These are phyloP conservation scores for Nephrocerus scutellatus DNA, from an alignment of 2,888 invertebrate species.

Conservation along the genomic window DNA sequence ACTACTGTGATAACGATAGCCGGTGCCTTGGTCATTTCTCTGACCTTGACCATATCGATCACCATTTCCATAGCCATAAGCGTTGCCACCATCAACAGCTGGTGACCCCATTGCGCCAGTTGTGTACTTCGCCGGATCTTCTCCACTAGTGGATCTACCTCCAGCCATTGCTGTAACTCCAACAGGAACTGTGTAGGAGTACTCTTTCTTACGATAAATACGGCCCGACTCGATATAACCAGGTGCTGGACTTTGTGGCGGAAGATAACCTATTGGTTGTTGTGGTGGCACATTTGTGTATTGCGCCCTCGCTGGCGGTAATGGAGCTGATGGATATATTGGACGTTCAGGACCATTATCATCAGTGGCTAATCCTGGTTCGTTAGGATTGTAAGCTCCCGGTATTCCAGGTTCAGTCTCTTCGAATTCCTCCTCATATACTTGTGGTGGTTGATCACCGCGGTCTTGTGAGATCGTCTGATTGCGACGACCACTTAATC, in stretches of 20 bases:
- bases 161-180: constrained; percentile 9
- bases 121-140: not conserved
- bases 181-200: constrained; percentile 23
- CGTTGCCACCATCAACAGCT: constrained; percentile 1
- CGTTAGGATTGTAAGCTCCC: constrained; percentile 21
- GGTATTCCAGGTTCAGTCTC: constrained; percentile 39
- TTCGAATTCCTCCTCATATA: constrained; percentile 37
- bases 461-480: constrained; percentile 38
- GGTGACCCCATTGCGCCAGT: not conserved
- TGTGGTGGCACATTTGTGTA: constrained; percentile 12
- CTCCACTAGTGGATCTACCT: constrained; percentile 5
- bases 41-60: constrained; percentile 3
- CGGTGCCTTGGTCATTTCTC: constrained; percentile 1
- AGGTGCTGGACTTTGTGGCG: constrained; percentile 9
- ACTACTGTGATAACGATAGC: constrained; percentile 1
- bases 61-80: constrained; percentile 4
- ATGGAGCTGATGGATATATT: constrained; percentile 19
- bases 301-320: not conserved
- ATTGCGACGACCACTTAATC: constrained; percentile 29
- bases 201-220: constrained; percentile 27
- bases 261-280: not conserved
- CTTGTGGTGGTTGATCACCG: constrained; percentile 46
- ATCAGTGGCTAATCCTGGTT: constrained; percentile 7
- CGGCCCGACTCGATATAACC: constrained; percentile 21
- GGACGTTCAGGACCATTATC: constrained; percentile 7